These are phyloP conservation scores for Stenodema calcarata DNA, from an alignment of 2,888 invertebrate genomes.

Conservation along the genomic window DNA sequence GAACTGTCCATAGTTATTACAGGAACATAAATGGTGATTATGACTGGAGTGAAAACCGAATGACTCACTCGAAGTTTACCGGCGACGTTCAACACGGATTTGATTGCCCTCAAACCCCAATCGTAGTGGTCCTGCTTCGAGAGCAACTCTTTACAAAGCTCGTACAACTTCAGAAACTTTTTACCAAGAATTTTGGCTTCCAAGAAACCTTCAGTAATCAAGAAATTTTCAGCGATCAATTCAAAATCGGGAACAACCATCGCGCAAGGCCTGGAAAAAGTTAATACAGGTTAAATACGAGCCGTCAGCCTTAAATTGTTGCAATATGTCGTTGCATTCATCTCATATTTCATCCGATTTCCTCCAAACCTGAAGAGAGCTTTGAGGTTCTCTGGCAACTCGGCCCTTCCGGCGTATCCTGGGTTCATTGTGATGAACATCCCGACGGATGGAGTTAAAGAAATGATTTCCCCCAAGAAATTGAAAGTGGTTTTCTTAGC, in stretches of 20 bases:
- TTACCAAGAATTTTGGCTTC: slow-evolving; percentile 88
- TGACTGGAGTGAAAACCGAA: too few species aligned
- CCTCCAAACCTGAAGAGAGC: slow-evolving; percentile 64
- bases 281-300: too few species aligned
- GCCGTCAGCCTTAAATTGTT: too few species aligned
- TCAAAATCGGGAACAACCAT: slow-evolving; percentile 98
- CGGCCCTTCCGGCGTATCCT: slow-evolving; percentile 91
- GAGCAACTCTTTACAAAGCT: slow-evolving; percentile 84
- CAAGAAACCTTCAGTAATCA: slow-evolving; percentile 95
- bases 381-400: slow-evolving; percentile 81
- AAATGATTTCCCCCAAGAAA: slow-evolving; percentile 81
- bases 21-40: too few species aligned
- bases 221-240: slow-evolving; percentile 94
- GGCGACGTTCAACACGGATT: slow-evolving; percentile 93
- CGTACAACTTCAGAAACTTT: slow-evolving; percentile 93
- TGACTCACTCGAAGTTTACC: slow-evolving; percentile 79
- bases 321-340: too few species aligned
- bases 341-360: too few species aligned
- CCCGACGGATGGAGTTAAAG: slow-evolving; percentile 78
- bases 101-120: slow-evolving; percentile 94
- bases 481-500: slow-evolving; percentile 79
- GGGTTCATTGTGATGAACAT: slow-evolving; percentile 98
- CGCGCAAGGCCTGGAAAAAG: slow-evolving; percentile 84
- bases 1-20: too few species aligned
- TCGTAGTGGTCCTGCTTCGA: slow-evolving; percentile 97